These are phyloP conservation scores for Liolophura sinensis DNA, from an alignment of 1,140 invertebrate genomes.

Conservation along the genomic window DNA sequence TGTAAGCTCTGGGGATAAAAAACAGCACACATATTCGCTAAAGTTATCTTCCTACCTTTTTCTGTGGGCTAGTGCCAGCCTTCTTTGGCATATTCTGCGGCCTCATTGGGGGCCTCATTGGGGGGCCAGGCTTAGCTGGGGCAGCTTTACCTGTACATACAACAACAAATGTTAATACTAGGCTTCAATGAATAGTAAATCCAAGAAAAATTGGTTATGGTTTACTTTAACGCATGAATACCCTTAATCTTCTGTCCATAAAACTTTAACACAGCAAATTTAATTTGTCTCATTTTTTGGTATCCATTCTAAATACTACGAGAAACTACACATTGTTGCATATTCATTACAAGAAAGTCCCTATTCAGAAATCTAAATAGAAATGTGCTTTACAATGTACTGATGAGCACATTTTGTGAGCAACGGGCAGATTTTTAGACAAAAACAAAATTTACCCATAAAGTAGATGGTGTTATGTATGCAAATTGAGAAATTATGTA, in stretches of 20 bases:
- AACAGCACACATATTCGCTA: not conserved
- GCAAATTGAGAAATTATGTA: too few relatives aligned
- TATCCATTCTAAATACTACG: too few relatives aligned
- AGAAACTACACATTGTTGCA: too few relatives aligned
- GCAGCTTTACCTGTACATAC: not conserved
- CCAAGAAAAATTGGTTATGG: too few relatives aligned
- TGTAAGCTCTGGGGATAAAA: too few relatives aligned
- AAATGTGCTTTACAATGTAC: not conserved
- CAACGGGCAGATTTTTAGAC: not conserved
- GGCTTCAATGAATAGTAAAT: not conserved
- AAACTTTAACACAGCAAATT: not conserved
- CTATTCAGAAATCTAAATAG: too few relatives aligned
- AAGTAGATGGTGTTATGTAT: too few relatives aligned
- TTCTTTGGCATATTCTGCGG: not conserved
- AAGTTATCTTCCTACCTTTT: too few relatives aligned
- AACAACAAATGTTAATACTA: not conserved
- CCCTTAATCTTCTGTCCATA: not conserved
- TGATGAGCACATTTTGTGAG: not conserved
- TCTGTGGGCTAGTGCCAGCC: not conserved
- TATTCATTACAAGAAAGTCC: too few relatives aligned
- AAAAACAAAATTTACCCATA: not conserved
- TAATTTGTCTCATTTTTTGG: too few relatives aligned
- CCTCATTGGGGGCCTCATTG: constrained; percentile 2
- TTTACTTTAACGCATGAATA: too few relatives aligned
- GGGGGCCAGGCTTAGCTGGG: constrained; percentile 1